Conservation (phyloP, 2,113 vertebrate genomes). For the Propithecus coquereli region DNA sequence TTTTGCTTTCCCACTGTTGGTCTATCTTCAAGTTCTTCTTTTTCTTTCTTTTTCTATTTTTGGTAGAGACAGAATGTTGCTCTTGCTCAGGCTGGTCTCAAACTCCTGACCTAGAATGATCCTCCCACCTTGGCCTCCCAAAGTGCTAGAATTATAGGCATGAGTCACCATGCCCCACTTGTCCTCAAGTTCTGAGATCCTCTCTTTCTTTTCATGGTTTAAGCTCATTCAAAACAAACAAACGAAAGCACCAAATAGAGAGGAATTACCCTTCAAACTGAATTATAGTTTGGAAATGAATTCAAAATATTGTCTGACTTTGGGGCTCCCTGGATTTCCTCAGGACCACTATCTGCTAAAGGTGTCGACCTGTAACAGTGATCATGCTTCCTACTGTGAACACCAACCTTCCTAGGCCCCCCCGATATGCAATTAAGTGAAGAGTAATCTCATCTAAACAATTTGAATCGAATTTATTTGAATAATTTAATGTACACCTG, state of each 20-base stretch:
- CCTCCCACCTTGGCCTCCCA: no score
- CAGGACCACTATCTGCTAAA: neutral
- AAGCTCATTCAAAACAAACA: neutral
- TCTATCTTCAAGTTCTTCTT: neutral
- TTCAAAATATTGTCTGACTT: neutral
- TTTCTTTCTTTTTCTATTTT: no score
- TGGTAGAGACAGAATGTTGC: no score
- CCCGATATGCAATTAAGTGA: conserved; percentile 1
- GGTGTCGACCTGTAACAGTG: neutral
- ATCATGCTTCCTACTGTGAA: neutral
- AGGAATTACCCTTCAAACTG: neutral
- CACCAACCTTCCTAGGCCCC: neutral
- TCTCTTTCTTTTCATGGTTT: neutral
- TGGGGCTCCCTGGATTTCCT: neutral
- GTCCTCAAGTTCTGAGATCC: neutral
- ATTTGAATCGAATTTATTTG: neutral
- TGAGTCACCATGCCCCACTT: rapidly evolving
- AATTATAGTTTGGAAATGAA: neutral
- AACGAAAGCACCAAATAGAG: neutral
- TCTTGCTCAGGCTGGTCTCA: no score
- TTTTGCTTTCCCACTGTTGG: no score
- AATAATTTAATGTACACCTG: conserved; percentile 64
- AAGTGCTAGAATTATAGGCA: no score
- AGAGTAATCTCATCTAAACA: conserved; percentile 61
- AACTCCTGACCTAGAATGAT: no score